Conservation (phyloP, 2,113 vertebrate genomes). For the Indri indri region DNA sequence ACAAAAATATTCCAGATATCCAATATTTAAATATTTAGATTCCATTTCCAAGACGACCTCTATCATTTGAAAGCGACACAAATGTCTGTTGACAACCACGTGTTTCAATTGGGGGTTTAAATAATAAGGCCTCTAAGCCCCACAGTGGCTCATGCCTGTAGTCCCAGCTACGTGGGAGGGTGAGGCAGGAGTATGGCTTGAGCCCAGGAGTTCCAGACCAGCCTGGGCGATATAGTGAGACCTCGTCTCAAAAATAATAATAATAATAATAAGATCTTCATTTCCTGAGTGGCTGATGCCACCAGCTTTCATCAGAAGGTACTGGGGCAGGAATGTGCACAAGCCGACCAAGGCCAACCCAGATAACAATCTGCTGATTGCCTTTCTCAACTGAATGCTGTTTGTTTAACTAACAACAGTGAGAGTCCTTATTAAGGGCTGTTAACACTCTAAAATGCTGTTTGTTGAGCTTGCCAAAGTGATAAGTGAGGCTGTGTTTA, state of each 20-base stretch:
- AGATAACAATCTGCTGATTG: background rate
- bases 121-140: background rate
- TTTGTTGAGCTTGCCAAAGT: conserved; percentile 35
- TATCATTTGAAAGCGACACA: background rate
- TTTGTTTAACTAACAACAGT: conserved; percentile 67
- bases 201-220: no score
- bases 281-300: background rate
- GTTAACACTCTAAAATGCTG: conserved; percentile 54
- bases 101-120: background rate
- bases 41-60: background rate
- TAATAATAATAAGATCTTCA: background rate
- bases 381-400: conserved; percentile 6
- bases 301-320: background rate
- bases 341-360: background rate
- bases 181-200: no score
- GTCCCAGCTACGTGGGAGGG: no score
- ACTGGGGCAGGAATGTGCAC: background rate
- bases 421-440: conserved; percentile 61
- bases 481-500: conserved; percentile 47
- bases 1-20: background rate
- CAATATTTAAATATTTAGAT: background rate
- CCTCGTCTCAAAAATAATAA: no score
- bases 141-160: no score
- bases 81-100: background rate
- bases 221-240: no score